Evolutionary conservation across 2,888 invertebrate genomes (phyloP).

Genomic region (Cremastobaeus sp.): DNA sequence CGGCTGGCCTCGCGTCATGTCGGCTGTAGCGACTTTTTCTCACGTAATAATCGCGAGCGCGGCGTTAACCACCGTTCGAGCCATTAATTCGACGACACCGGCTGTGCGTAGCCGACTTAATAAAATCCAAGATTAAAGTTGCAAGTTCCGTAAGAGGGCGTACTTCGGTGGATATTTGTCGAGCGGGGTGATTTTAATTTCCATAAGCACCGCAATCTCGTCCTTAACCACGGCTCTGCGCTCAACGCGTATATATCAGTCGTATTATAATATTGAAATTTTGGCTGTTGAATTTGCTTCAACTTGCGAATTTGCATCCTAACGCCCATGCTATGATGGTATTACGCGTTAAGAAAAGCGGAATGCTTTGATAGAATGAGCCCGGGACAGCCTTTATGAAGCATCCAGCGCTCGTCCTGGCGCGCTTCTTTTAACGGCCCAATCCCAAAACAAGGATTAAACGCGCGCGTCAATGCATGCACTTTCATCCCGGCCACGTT

Average conservation of each 20-base stretch:
- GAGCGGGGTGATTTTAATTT: conserved; percentile 71
- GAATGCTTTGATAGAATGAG: conserved; percentile 51
- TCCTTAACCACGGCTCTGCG: conserved; percentile 49
- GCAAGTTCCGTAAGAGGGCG: conserved; percentile 66
- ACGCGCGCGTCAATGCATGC: conserved; percentile 7
- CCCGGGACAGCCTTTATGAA: conserved; percentile 37
- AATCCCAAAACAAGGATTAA: conserved; percentile 26
- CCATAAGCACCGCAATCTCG: conserved; percentile 73
- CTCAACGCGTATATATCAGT: conserved; percentile 61
- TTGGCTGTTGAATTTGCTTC: conserved; percentile 66
- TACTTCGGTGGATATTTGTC: conserved; percentile 67
- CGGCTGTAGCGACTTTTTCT: conserved; percentile 54
- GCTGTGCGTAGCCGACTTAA: conserved; percentile 61
- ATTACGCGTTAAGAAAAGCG: conserved; percentile 59
- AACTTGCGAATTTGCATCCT: conserved; percentile 71
- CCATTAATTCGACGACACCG: conserved; percentile 65
- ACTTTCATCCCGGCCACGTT: conserved; percentile 5
- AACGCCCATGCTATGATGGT: conserved; percentile 63
- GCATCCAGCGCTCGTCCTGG: no score
- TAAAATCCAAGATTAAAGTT: conserved; percentile 73
- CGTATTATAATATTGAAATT: conserved; percentile 73
- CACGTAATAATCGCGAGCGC: conserved; percentile 60
- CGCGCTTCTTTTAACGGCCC: no score
- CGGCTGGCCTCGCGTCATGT: neutral
- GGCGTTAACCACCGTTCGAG: conserved; percentile 60